Conservation (phyloP, 2,113 vertebrate species). For the Nycticebus coucang region DNA sequence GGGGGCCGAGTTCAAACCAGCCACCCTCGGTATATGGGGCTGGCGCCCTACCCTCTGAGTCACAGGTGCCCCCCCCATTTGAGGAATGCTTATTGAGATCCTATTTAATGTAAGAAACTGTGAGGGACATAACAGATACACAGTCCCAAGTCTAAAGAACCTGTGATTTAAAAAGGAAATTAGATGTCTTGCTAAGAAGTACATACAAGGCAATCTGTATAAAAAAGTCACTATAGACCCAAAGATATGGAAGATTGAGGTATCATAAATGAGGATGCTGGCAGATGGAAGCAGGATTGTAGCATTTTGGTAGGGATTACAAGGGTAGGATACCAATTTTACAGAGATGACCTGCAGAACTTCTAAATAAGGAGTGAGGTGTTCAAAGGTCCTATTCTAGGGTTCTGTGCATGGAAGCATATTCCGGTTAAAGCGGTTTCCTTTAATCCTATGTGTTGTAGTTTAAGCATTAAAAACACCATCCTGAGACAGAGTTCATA, state of each 20-base stretch:
- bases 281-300: background rate
- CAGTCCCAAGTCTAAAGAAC: background rate
- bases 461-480: background rate
- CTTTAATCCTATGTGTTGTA: background rate
- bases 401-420: background rate
- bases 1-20: too few relatives aligned
- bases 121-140: background rate
- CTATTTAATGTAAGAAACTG: background rate
- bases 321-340: background rate
- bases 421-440: background rate
- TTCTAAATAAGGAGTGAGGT: background rate
- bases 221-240: background rate
- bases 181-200: conserved; percentile 6
- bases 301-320: background rate
- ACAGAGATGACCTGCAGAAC: background rate
- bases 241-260: background rate
- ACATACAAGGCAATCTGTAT: background rate
- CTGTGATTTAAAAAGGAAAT: background rate
- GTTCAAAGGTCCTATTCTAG: background rate
- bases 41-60: too few relatives aligned
- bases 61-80: too few relatives aligned
- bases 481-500: background rate
- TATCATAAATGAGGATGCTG: background rate
- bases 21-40: too few relatives aligned
- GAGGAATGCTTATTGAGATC: background rate